Conservation (phyloP, 2,888 invertebrate genomes). For the Cephus nigrinus region DNA sequence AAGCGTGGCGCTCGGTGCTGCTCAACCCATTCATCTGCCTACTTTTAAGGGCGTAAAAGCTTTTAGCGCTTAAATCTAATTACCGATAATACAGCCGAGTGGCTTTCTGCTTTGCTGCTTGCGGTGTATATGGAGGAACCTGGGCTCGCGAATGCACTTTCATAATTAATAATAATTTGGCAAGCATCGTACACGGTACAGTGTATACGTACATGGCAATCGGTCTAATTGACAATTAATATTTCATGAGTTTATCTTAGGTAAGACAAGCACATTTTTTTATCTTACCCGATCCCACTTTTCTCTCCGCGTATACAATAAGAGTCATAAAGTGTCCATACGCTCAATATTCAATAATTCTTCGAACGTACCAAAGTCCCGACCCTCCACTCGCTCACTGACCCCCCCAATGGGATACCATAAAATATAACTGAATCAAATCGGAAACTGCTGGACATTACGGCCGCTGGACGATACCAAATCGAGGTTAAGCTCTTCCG, state of each 20-base stretch:
- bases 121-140: too few species aligned
- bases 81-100: slow-evolving; percentile 15
- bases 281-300: too few species aligned
- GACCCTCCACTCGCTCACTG: slow-evolving; percentile 18
- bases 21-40: too few species aligned
- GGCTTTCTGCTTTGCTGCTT: too few species aligned
- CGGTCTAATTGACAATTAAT: slow-evolving; percentile 14
- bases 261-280: too few species aligned
- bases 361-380: slow-evolving; percentile 12
- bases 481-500: slow-evolving; percentile 64
- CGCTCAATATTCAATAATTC: slow-evolving; percentile 52
- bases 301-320: too few species aligned
- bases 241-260: not conserved
- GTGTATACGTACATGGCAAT: not conserved
- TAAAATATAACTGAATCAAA: slow-evolving; percentile 61
- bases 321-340: slow-evolving; percentile 6
- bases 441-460: slow-evolving; percentile 54
- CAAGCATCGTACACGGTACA: not conserved
- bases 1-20: too few species aligned
- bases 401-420: slow-evolving; percentile 31
- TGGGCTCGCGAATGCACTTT: too few species aligned
- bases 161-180: too few species aligned
- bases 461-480: slow-evolving; percentile 46
- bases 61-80: slow-evolving; percentile 28
- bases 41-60: slow-evolving; percentile 43